Evolutionary conservation across 2,888 invertebrate species (phyloP), one percentile per base, ranked within the genome.

Genomic region (Drosophila gaucha): DNA sequence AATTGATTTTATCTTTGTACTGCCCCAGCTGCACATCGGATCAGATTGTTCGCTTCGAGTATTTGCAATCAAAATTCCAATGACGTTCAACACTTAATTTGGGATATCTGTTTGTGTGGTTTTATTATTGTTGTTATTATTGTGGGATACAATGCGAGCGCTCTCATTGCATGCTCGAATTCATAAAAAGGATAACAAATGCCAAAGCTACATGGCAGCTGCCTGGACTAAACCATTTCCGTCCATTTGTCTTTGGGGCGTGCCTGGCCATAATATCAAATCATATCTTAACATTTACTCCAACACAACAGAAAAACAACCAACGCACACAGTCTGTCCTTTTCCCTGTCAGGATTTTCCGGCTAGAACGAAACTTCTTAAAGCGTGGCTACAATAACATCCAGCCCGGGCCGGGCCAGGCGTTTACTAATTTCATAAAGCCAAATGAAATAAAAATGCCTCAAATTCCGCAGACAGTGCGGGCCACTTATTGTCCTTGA

Each of bases 151-250:
- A 59, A 44, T 30, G 33, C 20, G 22, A 60, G 67, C 38, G 41
- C 56, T 35, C 65, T 57, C 72, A 75, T 68, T 75, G 74, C 74
- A 75, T 68, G 76, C 65, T 75, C 72, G 56, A 75, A 80, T 75
- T 73, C 85, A 78, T 85, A 71, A 78, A 67, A 67, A 78, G 75
- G 75, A 86, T 82, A 80, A 80, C 83, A 82, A 82, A 85, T 82
- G 83, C 73, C 62, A 72, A 73, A 67, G 79, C 74, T 79, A 82
- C 80, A 82, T 82, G 83, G 51, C 68, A 71, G 60, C 62, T 55
- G 55, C 67, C 59, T 28, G 16, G 26, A 46, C 74, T 63, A 46
- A 59, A 67, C 75, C 74, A 67, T 76, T 63, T 74, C 70, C 72
- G 57, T 74, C 63, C 63, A 68, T 77, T 78, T 78, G 68, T 74